Conservation (phyloP, 2,797 vertebrate genomes). For the Peromyscus aztecus region DNA sequence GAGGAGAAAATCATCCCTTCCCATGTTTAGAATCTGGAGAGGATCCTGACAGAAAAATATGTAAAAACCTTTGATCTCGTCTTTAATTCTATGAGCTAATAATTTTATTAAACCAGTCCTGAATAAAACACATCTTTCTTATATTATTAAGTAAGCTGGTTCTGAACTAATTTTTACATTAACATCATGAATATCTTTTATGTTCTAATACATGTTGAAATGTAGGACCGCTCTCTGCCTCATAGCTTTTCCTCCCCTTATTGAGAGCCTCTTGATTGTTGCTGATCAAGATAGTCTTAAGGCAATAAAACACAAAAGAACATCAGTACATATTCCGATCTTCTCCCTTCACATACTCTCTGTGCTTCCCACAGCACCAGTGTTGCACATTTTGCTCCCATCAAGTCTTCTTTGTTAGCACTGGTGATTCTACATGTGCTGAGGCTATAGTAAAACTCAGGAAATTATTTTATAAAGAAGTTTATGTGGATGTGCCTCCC, state of each 20-base stretch:
- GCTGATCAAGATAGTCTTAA: not conserved
- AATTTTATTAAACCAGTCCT: not conserved
- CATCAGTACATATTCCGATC: not conserved
- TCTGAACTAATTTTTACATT: not conserved
- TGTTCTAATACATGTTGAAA: constrained; percentile 26
- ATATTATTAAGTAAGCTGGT: constrained; percentile 7
- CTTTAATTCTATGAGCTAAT: not conserved
- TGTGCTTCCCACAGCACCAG: not conserved
- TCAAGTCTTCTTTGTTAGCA: not conserved
- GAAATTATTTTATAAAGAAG: not conserved
- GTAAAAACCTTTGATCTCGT: not conserved
- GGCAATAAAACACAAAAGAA: constrained; percentile 12
- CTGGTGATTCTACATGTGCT: not conserved
- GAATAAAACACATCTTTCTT: constrained; percentile 19
- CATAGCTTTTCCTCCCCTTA: constrained; percentile 9
- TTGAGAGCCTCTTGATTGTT: constrained; percentile 22
- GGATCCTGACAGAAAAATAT: not conserved
- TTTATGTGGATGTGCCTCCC: not conserved
- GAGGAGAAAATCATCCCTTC: not conserved
- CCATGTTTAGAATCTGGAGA: not conserved
- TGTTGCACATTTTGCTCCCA: not conserved
- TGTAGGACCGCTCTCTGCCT: not conserved
- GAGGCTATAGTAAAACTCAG: not conserved
- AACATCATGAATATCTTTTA: not conserved
- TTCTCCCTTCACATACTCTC: not conserved